Base-by-base conservation (phyloP, 2,888 invertebrate species). In the Dolichomitus sp. region DNA sequence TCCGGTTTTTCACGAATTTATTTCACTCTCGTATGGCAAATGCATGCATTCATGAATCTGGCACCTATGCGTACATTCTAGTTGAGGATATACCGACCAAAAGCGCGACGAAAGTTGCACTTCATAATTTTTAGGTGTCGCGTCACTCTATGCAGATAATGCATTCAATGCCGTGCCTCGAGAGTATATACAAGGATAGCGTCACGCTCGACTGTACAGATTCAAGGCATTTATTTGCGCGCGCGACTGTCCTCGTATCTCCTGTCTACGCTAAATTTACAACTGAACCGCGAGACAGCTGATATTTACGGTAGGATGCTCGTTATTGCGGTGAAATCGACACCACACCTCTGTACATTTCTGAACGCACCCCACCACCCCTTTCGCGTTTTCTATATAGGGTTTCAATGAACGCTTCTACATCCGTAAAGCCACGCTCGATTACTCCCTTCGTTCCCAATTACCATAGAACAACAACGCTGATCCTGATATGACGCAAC, bases 251-350 rank as follows among this genome's bases (percentile, higher is more conserved):
- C 52, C 68, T 17, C 50, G 14, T 30, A 30, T 57, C 30, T 30
- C 14, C 14, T 7, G 30, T 30, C 14, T 33, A 68, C 33, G 66
- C 23, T 68, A 59, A 57, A 81, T 81, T 77, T 77, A 68, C 81
- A 57, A 63, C 72, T 81, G 81, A 81, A 74, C 73, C 77, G 75
- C 77, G 77, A 68, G 73, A 78, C 73, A 81, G 81, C 73, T 81
- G 78, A 69, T 81, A 81, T 78, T 81, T 81, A 81, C 81, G 63
- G 69, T 73, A 74, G 73, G 48, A 23, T 63, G 78, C 61, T 73
- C 73, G 68, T 77, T 74, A 77, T 78, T 54, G 81, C 73, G 73
- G 72, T 78, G 54, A 81, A 74, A 77, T 78, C 69, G 78, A 68
- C 73, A 45, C 63, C 59, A 23, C 70, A 48, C 9, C 40, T 65